Percentiles rank a stretch among this genome's conserved stretches.
These are phyloP conservation scores for Philonicus albiceps DNA, from an alignment of 2,888 invertebrate genomes.

Conservation along the genomic window DNA sequence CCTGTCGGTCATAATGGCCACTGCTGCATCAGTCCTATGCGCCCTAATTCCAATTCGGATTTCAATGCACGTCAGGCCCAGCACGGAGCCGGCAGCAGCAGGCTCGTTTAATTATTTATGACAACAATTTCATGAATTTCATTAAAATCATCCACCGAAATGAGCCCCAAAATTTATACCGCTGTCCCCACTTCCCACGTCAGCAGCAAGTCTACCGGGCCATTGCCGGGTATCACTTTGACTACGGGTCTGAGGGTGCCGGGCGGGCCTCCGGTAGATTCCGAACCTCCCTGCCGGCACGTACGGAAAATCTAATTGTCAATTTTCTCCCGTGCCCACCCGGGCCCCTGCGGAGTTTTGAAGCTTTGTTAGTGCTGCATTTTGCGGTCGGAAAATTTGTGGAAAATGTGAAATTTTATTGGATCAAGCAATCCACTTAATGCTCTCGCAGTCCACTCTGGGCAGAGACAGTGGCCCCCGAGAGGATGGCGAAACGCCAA, in stretches of 20 bases:
- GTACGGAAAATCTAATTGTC: conserved; percentile 39
- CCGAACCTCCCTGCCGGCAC: not conserved
- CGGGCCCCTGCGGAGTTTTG: not conserved
- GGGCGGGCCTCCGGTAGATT: not conserved
- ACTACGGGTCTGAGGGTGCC: not conserved
- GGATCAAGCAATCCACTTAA: conserved; percentile 41
- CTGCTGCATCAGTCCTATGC: conserved; percentile 27
- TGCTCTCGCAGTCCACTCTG: conserved; percentile 12
- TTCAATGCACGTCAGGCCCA: conserved; percentile 37
- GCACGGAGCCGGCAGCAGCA: conserved; percentile 40
- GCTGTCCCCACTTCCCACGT: conserved; percentile 2
- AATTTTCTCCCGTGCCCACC: conserved; percentile 10
- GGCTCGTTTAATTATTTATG: conserved; percentile 58
- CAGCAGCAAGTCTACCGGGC: not conserved
- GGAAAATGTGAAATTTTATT: conserved; percentile 41
- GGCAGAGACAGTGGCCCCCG: conserved; percentile 4
- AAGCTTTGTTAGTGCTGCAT: conserved; percentile 37
- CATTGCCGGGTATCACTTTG: conserved; percentile 15
- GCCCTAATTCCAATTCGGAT: conserved; percentile 36
- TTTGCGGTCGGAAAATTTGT: conserved; percentile 40
- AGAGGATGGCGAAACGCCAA: too few species aligned
- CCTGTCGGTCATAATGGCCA: conserved; percentile 47
- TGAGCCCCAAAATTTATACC: conserved; percentile 39
- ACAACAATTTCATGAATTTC: conserved; percentile 59
- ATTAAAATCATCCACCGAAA: conserved; percentile 54